These are phyloP conservation scores for Caenorhabditis angaria DNA, from an alignment of 2,888 invertebrate species.

Conservation along the genomic window DNA sequence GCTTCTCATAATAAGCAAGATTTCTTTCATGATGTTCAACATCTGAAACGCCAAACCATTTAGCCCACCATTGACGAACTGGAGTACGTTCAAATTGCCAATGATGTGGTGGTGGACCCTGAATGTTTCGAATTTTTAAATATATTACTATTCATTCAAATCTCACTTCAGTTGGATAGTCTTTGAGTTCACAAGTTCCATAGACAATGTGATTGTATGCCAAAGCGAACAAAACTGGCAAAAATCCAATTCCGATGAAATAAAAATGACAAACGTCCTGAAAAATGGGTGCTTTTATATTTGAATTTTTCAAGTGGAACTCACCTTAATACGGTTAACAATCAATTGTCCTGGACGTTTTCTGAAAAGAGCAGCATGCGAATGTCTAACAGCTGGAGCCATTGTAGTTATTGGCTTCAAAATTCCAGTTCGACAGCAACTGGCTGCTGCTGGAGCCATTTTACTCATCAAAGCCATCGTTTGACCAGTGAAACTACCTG, in stretches of 20 bases:
- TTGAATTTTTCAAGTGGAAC: background rate
- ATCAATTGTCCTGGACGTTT: constrained; percentile 68
- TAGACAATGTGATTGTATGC: constrained; percentile 62
- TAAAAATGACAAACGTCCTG: constrained; percentile 68
- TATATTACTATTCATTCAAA: constrained; percentile 1
- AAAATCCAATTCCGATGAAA: constrained; percentile 65
- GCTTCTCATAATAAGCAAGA: constrained; percentile 64
- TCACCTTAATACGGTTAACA: constrained; percentile 66
- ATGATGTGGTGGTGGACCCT: constrained; percentile 64
- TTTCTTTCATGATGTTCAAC: constrained; percentile 64
- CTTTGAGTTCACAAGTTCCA: constrained; percentile 63
- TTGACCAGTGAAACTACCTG: constrained; percentile 19
- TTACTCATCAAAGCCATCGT: constrained; percentile 54
- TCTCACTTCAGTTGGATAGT: constrained; percentile 61
- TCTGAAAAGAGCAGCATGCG: constrained; percentile 65
- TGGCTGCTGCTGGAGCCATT: constrained; percentile 45
- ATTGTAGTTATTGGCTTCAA: constrained; percentile 33
- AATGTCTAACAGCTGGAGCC: constrained; percentile 50
- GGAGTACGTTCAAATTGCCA: constrained; percentile 71
- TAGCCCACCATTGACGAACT: constrained; percentile 64
- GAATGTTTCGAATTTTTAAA: constrained; percentile 4
- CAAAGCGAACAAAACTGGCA: constrained; percentile 57
- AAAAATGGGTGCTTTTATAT: constrained; percentile 10
- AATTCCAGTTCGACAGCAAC: constrained; percentile 22
- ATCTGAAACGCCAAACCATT: constrained; percentile 60